Base-by-base conservation (phyloP, 2,888 invertebrate species). In the Heliconius ismenius region DNA sequence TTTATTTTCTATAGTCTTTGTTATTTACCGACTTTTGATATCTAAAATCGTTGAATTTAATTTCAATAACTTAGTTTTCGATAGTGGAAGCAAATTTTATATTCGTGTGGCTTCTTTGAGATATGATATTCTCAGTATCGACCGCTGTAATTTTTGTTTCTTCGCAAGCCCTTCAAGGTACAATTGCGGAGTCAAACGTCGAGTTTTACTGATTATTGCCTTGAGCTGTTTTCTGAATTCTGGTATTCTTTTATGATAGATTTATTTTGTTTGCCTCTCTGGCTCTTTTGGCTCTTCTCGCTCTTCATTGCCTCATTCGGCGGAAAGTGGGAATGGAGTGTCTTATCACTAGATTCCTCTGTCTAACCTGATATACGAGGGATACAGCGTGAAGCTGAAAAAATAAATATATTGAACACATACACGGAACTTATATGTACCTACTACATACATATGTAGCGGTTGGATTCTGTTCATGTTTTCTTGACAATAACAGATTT, bases 171-270 rank as follows among this genome's bases (percentile, higher is more conserved):
- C 84, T 84, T 78, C 78, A 80, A 84, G 85, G 86, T 86, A 86
- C 88, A 89, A 90, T 90, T 90, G 90, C 88, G 88, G 84, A 89
- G 89, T 90, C 82, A 82, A 77, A 83, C 84, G 83, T 86, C 86
- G 73, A 64, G 60, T 67, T 76, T 65, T 83, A 83, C 83, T 86
- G 86, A 90, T 90, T 90, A 87, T 87, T 88, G 86, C 89, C 87
- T 83, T 81, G 81, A 88, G 85, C 79, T 74, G 83, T 84, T 83
- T 84, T 21, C 49, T 9, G 49, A 49, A 21, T 49, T 49, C 15
- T 15, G 18, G 15, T 43, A 43, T 43, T 43, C 49, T 49, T 49
- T 49, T 49, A 49, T 21, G 9, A 49, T 49, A 49, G 18, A 43
- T 18, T 43, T 43, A 43, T 49, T n/a, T n/a, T n/a, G n/a, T n/a